Evolutionary conservation across 2,113 vertebrate genomes (phyloP).

Genomic region (Aleadryas rufinucha): DNA sequence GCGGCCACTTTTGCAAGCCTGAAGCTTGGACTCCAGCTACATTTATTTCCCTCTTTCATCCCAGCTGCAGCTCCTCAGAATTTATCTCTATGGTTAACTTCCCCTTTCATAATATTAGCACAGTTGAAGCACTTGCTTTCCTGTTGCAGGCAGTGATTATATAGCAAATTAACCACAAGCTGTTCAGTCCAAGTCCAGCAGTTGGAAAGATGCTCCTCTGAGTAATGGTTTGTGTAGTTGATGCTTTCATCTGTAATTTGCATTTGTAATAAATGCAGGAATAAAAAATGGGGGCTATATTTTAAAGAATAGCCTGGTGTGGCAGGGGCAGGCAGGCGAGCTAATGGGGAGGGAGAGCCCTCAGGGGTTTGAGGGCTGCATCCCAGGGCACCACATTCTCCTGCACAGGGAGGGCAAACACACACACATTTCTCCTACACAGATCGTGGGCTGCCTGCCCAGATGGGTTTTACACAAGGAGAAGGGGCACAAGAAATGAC

Average conservation of each 20-base stretch:
- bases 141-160: conserved; percentile 80
- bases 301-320: conserved; percentile 38
- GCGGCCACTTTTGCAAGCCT: conserved; percentile 52
- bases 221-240: conserved; percentile 81
- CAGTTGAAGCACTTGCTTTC: conserved; percentile 72
- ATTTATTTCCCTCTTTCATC: conserved; percentile 69
- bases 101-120: conserved; percentile 82
- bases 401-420: neutral
- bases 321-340: neutral
- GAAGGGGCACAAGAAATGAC: neutral
- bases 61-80: conserved; percentile 64
- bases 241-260: conserved; percentile 81
- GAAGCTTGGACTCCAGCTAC: conserved; percentile 57
- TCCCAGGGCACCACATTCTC: conserved; percentile 18
- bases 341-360: neutral
- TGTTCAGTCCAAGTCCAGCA: conserved; percentile 77
- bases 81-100: conserved; percentile 77
- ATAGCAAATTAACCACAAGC: conserved; percentile 85
- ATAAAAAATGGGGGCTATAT: conserved; percentile 69
- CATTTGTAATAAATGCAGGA: conserved; percentile 75
- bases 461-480: neutral
- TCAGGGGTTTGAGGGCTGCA: conserved; percentile 42
- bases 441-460: neutral
- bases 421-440: neutral
- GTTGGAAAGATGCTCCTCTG: conserved; percentile 77